Base-by-base conservation (phyloP, 2,888 invertebrate genomes). In the Synergus itoensis region DNA sequence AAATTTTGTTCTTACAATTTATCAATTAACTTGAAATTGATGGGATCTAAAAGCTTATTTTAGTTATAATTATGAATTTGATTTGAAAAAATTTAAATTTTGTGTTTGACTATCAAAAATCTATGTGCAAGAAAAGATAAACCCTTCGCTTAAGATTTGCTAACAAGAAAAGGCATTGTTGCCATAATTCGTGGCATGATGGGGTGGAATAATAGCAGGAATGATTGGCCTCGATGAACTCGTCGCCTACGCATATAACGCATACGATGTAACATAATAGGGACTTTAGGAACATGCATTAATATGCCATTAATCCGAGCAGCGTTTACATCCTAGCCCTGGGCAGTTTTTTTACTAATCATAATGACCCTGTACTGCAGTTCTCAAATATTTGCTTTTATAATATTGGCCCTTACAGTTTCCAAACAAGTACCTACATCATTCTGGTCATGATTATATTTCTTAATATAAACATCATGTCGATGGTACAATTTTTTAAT, bases 281-380 rank as follows among this genome's bases (percentile, higher is more conserved):
- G 36, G 53, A 73, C 73, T 73, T 73, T 73, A 73, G 73, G 28
- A 53, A 53, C 73, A 73, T 73, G 53, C 53, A 73, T 73, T 73
- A 73, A 73, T 73, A 53, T 73, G 11, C 73, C 53, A 73, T 73
- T 73, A 73, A 73, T 73, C 73, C 53, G 45, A 53, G 53, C 53
- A 48, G 40, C 73, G 53, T 53, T 73, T 73, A 73, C 73, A 53
- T 73, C 53, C 36, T 36, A 53, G 53, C 73, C 73, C 53, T 36
- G 28, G 53, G 73, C 73, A 16, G 45, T 73, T 73, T 53, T 53
- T 73, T 73, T 73, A 40, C 53, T 73, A 65, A 28, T 60, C 21
- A 53, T 73, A 45, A 53, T 73, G 73, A 73, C 73, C 53, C 73
- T 73, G 16, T 53, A 53, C 73, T 53, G 53, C 73, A 73, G 53